Evolutionary conservation across 2,888 invertebrate genomes (phyloP).

Genomic region (Phyto melanocephala): DNA sequence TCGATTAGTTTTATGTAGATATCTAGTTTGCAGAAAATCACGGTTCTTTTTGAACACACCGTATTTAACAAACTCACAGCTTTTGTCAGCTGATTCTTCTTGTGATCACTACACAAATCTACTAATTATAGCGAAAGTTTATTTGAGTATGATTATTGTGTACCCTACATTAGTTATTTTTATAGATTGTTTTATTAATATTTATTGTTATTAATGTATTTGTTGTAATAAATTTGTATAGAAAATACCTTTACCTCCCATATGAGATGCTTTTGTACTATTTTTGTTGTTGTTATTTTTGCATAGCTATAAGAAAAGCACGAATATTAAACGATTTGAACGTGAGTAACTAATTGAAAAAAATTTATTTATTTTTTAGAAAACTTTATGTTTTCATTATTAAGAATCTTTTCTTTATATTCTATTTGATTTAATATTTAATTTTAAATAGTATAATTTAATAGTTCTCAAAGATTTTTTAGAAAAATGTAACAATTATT

Average conservation of each 20-base stretch:
- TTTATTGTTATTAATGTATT: neutral
- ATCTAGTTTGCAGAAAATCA: too few relatives aligned
- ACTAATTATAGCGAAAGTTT: too few relatives aligned
- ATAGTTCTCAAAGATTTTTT: neutral
- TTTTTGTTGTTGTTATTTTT: neutral
- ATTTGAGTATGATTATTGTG: neutral
- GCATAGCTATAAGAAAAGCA: slow-evolving; percentile 24
- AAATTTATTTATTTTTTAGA: slow-evolving; percentile 30
- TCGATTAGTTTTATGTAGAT: too few relatives aligned
- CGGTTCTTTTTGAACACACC: too few relatives aligned
- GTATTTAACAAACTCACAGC: too few relatives aligned
- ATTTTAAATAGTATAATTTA: neutral
- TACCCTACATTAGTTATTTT: neutral
- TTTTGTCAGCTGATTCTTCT: too few relatives aligned
- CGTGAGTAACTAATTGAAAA: slow-evolving; percentile 52
- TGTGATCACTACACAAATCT: too few relatives aligned
- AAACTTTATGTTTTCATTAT: slow-evolving; percentile 33
- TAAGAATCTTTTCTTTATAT: slow-evolving; percentile 7
- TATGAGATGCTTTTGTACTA: too few relatives aligned
- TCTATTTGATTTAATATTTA: slow-evolving; percentile 1
- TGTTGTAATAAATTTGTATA: slow-evolving; percentile 13
- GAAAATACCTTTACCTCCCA: slow-evolving; percentile 35
- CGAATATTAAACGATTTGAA: slow-evolving; percentile 39
- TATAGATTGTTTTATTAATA: too few relatives aligned
- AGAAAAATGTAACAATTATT: neutral